Percentiles rank a stretch among this genome's conserved stretches.
Evolutionary conservation across 2,797 vertebrate genomes (phyloP).

Genomic region (Cynopterus sphinx): DNA sequence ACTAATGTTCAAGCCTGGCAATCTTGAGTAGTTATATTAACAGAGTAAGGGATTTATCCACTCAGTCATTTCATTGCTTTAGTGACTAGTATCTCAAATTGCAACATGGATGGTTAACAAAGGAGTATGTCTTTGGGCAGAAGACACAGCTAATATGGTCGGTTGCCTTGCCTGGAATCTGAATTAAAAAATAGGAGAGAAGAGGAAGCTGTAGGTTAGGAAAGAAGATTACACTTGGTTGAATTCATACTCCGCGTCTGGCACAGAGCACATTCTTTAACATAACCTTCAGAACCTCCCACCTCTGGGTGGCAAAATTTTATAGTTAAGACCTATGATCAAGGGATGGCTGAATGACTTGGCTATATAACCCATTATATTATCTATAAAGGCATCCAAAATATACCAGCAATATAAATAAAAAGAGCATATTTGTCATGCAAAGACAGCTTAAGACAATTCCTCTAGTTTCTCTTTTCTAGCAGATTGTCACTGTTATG

Average conservation of each 20-base stretch:
- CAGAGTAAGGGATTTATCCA: background rate
- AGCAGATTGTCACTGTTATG: background rate
- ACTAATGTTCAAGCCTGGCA: background rate
- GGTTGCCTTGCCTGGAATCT: background rate
- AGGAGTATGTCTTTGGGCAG: background rate
- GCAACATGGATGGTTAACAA: background rate
- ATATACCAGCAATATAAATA: background rate
- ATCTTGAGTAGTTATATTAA: background rate
- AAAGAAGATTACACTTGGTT: background rate
- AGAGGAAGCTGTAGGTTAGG: background rate
- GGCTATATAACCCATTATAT: background rate
- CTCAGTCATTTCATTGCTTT: background rate
- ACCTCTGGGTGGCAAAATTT: background rate
- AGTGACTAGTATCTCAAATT: background rate
- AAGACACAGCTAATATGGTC: background rate
- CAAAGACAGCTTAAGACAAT: slow-evolving; percentile 10
- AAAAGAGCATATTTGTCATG: background rate
- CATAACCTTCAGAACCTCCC: background rate
- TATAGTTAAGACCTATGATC: background rate
- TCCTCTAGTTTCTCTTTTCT: background rate
- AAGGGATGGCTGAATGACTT: background rate
- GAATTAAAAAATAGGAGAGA: background rate
- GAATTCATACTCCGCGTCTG: background rate
- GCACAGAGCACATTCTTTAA: background rate
- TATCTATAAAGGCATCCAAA: background rate